Evolutionary conservation across 2,888 invertebrate genomes (phyloP).

Genomic region (Actias luna): DNA sequence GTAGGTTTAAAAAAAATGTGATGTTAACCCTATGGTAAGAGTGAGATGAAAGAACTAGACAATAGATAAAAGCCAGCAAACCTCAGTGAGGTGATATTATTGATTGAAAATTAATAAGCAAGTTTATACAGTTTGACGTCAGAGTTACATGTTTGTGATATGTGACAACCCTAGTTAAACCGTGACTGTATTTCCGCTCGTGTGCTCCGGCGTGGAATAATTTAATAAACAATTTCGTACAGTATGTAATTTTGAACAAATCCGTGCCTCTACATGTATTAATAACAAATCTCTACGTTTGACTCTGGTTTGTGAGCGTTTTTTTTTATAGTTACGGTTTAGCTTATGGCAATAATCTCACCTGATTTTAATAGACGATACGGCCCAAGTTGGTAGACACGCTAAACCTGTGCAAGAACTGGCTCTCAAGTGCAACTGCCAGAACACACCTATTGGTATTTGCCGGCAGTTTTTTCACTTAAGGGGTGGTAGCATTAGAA

Average conservation of each 20-base stretch:
- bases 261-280: conserved; percentile 4
- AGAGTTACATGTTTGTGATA: conserved; percentile 11
- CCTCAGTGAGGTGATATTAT: background rate
- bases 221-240: conserved; percentile 19
- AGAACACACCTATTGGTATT: no score
- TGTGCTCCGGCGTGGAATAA: conserved; percentile 15
- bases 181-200: conserved; percentile 1
- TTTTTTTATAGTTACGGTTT: no score
- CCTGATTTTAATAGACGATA: no score
- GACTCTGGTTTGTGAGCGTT: no score
- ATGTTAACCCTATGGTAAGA: background rate
- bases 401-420: no score
- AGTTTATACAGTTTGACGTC: conserved; percentile 6
- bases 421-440: no score
- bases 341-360: no score
- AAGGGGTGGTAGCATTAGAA: no score
- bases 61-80: background rate
- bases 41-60: background rate
- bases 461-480: no score
- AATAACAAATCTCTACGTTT: background rate
- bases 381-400: no score
- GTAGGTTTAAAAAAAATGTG: background rate
- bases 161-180: conserved; percentile 12
- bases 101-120: background rate
- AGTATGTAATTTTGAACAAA: conserved; percentile 17